Evolutionary conservation across 2,888 invertebrate species (phyloP), one percentile per base, ranked within the genome.

Genomic region (Slavum lentiscoides): DNA sequence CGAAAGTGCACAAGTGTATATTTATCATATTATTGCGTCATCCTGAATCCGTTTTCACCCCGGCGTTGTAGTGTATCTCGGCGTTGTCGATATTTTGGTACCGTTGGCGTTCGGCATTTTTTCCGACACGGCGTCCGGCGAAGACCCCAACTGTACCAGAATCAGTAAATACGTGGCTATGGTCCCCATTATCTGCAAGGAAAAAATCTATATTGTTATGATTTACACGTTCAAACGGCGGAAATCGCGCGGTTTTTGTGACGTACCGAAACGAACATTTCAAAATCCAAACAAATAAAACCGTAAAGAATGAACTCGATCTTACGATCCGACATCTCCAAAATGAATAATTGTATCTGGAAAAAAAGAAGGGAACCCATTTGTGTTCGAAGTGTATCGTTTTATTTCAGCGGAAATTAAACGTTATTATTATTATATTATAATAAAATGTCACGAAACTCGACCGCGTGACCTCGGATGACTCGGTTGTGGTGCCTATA

Each of bases 101-200:
- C 30, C 37, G 7, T 62, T 74, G 3, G 3, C 21, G 21, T 66
- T 74, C 3, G 6, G 21, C n/a, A 30, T 15, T 4, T 55, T 39
- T 0, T 67, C 58, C 19, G 58, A 43, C 15, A 15, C 23, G 4
- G 30, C 30, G 8, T 55, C 39, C 0, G 80, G 55, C 1, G 80
- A 53, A 23, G 80, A 72, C 53, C 70, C 70, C 19, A 80, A 80
- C 43, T 80, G 80, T 23, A 80, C 80, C 39, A 80, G 53, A 58
- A 80, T 80, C 64, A 80, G 43, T 39, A 80, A 55, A 43, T 80
- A 80, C 19, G 80, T 80, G 19, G 70, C 62, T 55, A 80, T 80
- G 4, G 80, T 70, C 9, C 80, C 80, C 43, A 80, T 66, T 23
- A 80, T 70, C 80, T 80, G 80, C 23, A 80, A 74, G 11, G 37